These are phyloP conservation scores for Blennius ocellaris DNA, from an alignment of 2,113 vertebrate genomes.

Conservation along the genomic window DNA sequence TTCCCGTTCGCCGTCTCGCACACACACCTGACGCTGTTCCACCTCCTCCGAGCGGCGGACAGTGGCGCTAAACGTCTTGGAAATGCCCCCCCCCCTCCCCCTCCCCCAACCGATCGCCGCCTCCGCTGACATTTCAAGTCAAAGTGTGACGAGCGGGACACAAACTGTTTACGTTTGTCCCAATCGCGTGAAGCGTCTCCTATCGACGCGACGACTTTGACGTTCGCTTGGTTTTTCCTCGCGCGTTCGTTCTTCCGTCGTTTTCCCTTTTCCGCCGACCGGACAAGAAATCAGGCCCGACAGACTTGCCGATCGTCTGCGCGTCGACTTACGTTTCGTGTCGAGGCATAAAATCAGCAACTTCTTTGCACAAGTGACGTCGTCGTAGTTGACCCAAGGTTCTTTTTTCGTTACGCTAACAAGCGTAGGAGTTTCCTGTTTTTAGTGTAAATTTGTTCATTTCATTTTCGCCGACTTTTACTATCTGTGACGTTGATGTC, in stretches of 20 bases:
- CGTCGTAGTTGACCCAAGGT: too few species aligned
- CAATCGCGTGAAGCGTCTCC: slow-evolving; percentile 55
- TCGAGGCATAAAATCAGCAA: too few species aligned
- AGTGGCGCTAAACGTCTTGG: too few species aligned
- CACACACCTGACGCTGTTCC: slow-evolving; percentile 55
- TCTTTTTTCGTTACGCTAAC: too few species aligned
- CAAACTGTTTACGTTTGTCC: slow-evolving; percentile 77
- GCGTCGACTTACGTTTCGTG: slow-evolving; percentile 18
- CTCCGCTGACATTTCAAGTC: slow-evolving; percentile 67
- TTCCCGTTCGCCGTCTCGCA: slow-evolving; percentile 32
- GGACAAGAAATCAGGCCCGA: slow-evolving; percentile 32
- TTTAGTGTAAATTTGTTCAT: not conserved
- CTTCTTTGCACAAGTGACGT: too few species aligned
- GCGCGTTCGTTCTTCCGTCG: slow-evolving; percentile 53
- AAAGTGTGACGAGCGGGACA: slow-evolving; percentile 69
- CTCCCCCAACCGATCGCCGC: not conserved
- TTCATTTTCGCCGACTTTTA: too few species aligned
- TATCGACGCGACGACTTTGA: slow-evolving; percentile 63
- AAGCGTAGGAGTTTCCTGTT: not conserved
- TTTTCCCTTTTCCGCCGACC: slow-evolving; percentile 50
- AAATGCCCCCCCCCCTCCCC: not conserved
- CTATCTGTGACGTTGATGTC: too few species aligned
- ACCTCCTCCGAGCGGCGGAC: not conserved
- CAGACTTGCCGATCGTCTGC: slow-evolving; percentile 22
- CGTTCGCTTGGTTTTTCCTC: slow-evolving; percentile 46